Base-by-base conservation (phyloP, 2,888 invertebrate species). In the Parnassius mnemosyne region DNA sequence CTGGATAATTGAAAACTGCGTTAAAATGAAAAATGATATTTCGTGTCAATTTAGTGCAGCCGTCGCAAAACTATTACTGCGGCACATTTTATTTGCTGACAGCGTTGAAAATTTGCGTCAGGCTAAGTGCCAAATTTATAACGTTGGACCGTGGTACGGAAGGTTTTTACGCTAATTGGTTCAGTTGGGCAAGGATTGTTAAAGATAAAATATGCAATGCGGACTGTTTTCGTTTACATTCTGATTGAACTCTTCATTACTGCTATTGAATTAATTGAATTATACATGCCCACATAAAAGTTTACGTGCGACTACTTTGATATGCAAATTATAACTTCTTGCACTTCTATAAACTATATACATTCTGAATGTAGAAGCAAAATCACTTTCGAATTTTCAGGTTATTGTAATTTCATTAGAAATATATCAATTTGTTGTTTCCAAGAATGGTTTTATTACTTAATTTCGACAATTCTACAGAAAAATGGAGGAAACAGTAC, bases 101-200 rank as follows among this genome's bases (percentile, higher is more conserved):
- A 85, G 79, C 79, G 80, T 74, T 84, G 83, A 84, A 90, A 89
- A 89, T 90, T 89, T 89, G 84, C 86, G 88, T 89, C 89, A 88
- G 89, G 87, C 88, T 85, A 87, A 89, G 89, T 89, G 90, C 90
- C 90, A 90, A 91, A 91, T 89, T 90, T 90, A 87, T 87, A 87
- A 87, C 87, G 85, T 86, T 82, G 85, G 80, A 84, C 75, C 77
- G 79, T 82, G 83, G 79, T 82, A 83, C 78, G 79, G 79, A 84
- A 85, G 85, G 87, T 88, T 90, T 89, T 88, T 84, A 81, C 88
- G 74, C 87, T 90, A 90, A 90, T 90, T 91, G 90, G 85, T 89
- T 82, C 77, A 83, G 84, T 80, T 79, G 79, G 77, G 81, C 79
- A 85, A 87, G 90, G 89, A 89, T 88, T 88, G 90, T 89, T 90